Conservation (phyloP, 2,888 invertebrate species). For the Harpalus rufipes region DNA sequence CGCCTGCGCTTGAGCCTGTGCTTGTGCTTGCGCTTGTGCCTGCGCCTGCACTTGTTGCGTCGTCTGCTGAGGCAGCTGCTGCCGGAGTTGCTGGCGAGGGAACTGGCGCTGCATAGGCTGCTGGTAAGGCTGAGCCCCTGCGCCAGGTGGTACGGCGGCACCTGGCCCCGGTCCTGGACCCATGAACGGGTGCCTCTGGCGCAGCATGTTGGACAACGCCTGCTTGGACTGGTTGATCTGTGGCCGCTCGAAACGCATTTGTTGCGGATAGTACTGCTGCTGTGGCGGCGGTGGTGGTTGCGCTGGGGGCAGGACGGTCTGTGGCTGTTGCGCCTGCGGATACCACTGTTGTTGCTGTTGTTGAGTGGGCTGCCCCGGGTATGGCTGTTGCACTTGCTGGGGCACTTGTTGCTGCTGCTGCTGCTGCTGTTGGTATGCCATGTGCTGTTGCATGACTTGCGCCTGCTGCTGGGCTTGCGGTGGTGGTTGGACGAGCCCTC, state of each 20-base stretch:
- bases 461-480: too few species aligned
- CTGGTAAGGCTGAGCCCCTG: conserved; percentile 74
- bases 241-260: conserved; percentile 78
- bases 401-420: conserved; percentile 51
- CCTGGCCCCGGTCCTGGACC: conserved; percentile 74
- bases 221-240: conserved; percentile 88
- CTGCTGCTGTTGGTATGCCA: conserved; percentile 67
- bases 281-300: conserved; percentile 17
- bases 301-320: conserved; percentile 71
- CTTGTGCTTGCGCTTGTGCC: conserved; percentile 74
- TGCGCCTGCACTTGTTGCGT: conserved; percentile 71
- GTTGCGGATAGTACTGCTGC: conserved; percentile 77
- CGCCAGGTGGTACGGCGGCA: conserved; percentile 74
- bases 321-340: conserved; percentile 68
- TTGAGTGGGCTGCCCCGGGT: conserved; percentile 69
- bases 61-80: conserved; percentile 76
- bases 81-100: conserved; percentile 77
- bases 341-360: conserved; percentile 75
- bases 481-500: conserved; percentile 66
- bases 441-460: too few species aligned
- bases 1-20: conserved; percentile 5
- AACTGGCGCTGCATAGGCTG: conserved; percentile 77
- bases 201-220: conserved; percentile 91
- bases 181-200: conserved; percentile 84
- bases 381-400: conserved; percentile 68